phyloP scores from a whole-genome alignment of 2,888 invertebrate species.

The Cephus sareptanus region DNA sequence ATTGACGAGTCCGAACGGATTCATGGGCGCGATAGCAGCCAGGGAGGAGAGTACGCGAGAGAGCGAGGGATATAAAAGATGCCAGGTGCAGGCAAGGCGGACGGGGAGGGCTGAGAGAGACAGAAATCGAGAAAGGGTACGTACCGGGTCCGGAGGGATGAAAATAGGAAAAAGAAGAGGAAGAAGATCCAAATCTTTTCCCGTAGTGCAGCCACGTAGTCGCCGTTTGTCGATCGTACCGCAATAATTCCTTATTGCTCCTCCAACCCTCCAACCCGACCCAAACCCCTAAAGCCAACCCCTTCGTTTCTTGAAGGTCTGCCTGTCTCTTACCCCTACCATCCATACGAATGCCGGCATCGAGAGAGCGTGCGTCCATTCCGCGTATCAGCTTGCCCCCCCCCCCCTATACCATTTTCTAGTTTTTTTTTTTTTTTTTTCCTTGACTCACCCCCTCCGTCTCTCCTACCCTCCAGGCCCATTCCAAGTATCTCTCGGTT shows the following conservation, averaged over 20 bases:
- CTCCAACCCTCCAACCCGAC: constrained; percentile 46
- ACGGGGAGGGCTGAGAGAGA: constrained; percentile 18
- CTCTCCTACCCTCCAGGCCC: neutral
- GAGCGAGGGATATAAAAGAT: constrained; percentile 16
- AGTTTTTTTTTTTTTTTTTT: too few species aligned
- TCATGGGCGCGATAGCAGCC: neutral
- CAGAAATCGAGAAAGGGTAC: constrained; percentile 18
- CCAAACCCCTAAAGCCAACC: constrained; percentile 43
- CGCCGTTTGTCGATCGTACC: constrained; percentile 66
- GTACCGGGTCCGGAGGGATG: constrained; percentile 17
- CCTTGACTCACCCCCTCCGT: constrained; percentile 22
- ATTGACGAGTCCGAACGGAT: constrained; percentile 43
- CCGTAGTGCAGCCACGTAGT: constrained; percentile 64
- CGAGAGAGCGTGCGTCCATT: too few species aligned
- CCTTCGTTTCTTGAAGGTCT: constrained; percentile 36
- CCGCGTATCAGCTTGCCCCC: too few species aligned
- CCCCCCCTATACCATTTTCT: too few species aligned
- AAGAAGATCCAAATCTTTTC: constrained; percentile 44
- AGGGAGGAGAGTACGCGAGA: constrained; percentile 6
- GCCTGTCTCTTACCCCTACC: constrained; percentile 27
- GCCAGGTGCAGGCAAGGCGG: constrained; percentile 16
- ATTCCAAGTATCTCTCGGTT: too few species aligned
- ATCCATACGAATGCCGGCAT: too few species aligned
- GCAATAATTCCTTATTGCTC: constrained; percentile 67
- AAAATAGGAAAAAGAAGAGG: constrained; percentile 31